These are phyloP conservation scores for Alaudala cheleensis DNA, from an alignment of 2,113 vertebrate genomes.

Conservation along the genomic window DNA sequence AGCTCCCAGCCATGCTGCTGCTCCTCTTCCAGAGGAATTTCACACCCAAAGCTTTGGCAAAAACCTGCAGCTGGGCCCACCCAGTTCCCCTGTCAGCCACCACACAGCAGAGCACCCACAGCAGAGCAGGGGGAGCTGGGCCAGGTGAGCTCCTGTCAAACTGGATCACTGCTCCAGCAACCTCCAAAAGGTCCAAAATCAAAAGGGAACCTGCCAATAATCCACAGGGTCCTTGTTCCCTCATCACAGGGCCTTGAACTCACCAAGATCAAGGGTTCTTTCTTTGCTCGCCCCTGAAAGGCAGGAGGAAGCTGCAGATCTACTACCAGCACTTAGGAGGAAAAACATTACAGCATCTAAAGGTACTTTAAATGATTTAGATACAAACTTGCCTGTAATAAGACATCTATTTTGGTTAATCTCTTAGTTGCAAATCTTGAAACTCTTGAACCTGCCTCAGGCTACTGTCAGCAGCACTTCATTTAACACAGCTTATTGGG, in stretches of 20 bases:
- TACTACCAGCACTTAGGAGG: neutral
- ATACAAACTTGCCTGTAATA: constrained; percentile 67
- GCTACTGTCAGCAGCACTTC: constrained; percentile 71
- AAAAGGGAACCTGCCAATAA: neutral
- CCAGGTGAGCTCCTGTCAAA: neutral
- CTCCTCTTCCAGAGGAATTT: neutral
- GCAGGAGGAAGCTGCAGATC: constrained; percentile 6
- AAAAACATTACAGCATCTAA: constrained; percentile 58
- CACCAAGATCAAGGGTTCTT: neutral
- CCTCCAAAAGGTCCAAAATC: neutral
- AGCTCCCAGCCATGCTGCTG: neutral
- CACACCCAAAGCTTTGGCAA: neutral
- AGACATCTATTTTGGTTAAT: constrained; percentile 74
- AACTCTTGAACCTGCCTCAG: constrained; percentile 70
- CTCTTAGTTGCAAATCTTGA: constrained; percentile 69
- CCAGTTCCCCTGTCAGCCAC: fast-evolving
- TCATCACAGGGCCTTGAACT: neutral
- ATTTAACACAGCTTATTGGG: constrained; percentile 69
- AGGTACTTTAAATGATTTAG: constrained; percentile 70
- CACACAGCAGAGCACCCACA: neutral
- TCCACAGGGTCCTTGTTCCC: neutral
- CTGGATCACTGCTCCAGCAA: neutral
- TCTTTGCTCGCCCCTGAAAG: neutral
- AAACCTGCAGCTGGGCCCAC: neutral
- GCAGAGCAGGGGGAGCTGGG: neutral